phyloP scores from a whole-genome alignment of 2,113 vertebrate genomes.

The Ailurus styani region DNA sequence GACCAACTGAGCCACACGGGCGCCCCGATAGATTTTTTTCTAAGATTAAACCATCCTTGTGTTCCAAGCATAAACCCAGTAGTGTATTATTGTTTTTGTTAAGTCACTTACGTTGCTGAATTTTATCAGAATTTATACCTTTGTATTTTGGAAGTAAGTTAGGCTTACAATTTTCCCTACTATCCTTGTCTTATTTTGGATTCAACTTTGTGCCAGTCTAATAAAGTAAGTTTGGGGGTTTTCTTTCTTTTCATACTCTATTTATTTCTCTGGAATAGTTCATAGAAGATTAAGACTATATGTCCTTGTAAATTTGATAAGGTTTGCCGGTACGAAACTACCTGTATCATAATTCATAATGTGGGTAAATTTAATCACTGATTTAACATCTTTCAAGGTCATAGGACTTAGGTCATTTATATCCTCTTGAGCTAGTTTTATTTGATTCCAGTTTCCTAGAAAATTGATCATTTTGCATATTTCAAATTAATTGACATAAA shows the following conservation, averaged over 20 bases:
- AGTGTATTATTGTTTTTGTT: not conserved
- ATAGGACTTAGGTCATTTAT: not conserved
- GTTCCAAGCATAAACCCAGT: not conserved
- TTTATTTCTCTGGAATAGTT: not conserved
- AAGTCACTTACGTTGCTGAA: not conserved
- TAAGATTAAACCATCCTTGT: not conserved
- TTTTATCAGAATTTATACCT: not conserved
- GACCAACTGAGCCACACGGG: too few relatives aligned
- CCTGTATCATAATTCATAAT: not conserved
- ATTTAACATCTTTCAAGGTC: not conserved
- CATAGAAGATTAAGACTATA: not conserved
- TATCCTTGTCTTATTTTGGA: not conserved
- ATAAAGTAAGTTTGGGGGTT: not conserved
- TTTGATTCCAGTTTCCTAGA: not conserved
- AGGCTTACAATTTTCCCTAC: not conserved
- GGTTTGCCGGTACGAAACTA: not conserved
- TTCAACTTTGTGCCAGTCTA: not conserved
- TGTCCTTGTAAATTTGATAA: constrained; percentile 2
- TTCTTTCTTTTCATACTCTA: not conserved
- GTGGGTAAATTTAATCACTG: not conserved
- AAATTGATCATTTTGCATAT: not conserved
- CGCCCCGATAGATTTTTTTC: too few relatives aligned
- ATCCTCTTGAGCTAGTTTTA: not conserved
- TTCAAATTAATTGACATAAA: not conserved
- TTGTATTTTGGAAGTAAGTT: not conserved